Evolutionary conservation across 2,888 invertebrate genomes (phyloP).

Genomic region (Gymnoscelis rufifasciata): DNA sequence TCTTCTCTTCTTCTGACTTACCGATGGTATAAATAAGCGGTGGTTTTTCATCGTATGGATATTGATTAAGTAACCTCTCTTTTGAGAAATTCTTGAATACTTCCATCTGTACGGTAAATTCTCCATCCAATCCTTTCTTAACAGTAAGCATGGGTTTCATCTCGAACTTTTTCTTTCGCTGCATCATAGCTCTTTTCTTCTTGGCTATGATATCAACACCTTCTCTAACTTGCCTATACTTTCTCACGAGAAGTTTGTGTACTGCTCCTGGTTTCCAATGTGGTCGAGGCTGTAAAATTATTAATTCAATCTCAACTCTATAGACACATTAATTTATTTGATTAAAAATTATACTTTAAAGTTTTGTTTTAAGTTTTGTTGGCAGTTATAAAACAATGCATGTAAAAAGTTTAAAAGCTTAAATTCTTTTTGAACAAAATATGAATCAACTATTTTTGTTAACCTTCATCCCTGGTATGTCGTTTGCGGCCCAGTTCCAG

Average conservation of each 20-base stretch:
- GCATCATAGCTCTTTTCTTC: slow-evolving; percentile 62
- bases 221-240: slow-evolving; percentile 55
- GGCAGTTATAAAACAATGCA: no score
- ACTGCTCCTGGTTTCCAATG: slow-evolving; percentile 71
- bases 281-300: slow-evolving; percentile 52
- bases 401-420: not conserved
- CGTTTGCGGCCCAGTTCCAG: slow-evolving; percentile 71
- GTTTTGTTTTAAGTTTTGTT: no score
- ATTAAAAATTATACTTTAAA: no score
- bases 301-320: no score
- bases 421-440: not conserved
- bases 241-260: slow-evolving; percentile 57
- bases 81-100: slow-evolving; percentile 70
- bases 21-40: slow-evolving; percentile 64
- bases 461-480: slow-evolving; percentile 65
- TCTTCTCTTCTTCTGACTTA: slow-evolving; percentile 61
- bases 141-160: slow-evolving; percentile 62
- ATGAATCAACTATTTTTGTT: not conserved
- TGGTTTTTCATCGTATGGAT: slow-evolving; percentile 68
- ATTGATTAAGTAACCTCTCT: slow-evolving; percentile 60
- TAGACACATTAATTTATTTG: no score
- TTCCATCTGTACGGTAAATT: slow-evolving; percentile 69
- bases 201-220: slow-evolving; percentile 60
- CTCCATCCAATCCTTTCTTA: slow-evolving; percentile 60
- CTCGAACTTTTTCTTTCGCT: slow-evolving; percentile 64